Conservation (phyloP, 2,113 vertebrate genomes). For the Caracal caracal region DNA sequence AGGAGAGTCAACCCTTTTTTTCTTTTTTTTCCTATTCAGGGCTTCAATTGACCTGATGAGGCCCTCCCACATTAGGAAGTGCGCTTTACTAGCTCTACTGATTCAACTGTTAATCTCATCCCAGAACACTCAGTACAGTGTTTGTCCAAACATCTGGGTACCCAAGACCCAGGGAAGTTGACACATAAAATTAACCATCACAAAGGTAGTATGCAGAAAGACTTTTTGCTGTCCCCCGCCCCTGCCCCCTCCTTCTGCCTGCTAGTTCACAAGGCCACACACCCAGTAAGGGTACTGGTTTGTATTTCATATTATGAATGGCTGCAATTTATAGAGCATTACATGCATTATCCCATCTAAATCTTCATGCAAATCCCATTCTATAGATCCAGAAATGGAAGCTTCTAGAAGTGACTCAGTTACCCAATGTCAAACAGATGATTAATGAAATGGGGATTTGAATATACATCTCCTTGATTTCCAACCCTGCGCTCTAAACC, state of each 20-base stretch:
- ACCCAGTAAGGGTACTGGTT: neutral
- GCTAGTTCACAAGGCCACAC: neutral
- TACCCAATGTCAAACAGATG: neutral
- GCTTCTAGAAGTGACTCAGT: neutral
- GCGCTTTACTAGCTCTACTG: neutral
- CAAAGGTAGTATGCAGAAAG: neutral
- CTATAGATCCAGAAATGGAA: neutral
- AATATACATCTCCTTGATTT: neutral
- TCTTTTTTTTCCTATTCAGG: neutral
- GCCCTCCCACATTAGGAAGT: neutral
- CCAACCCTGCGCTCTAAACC: neutral
- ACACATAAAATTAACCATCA: slow-evolving; percentile 5
- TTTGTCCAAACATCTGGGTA: neutral
- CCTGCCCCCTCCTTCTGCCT: neutral
- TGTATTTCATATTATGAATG: neutral
- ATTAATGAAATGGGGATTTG: neutral
- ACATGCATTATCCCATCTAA: neutral
- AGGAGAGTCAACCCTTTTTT: neutral
- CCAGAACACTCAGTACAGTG: neutral
- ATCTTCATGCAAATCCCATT: neutral
- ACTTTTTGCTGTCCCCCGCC: neutral
- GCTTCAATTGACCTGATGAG: neutral
- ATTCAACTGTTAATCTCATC: neutral
- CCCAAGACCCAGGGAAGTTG: neutral
- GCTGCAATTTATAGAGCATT: neutral